A percentile compares a stretch with the other conserved stretches of the same genome.
These are phyloP conservation scores for Apotomis betuletana DNA, from an alignment of 2,888 invertebrate species.

Conservation along the genomic window DNA sequence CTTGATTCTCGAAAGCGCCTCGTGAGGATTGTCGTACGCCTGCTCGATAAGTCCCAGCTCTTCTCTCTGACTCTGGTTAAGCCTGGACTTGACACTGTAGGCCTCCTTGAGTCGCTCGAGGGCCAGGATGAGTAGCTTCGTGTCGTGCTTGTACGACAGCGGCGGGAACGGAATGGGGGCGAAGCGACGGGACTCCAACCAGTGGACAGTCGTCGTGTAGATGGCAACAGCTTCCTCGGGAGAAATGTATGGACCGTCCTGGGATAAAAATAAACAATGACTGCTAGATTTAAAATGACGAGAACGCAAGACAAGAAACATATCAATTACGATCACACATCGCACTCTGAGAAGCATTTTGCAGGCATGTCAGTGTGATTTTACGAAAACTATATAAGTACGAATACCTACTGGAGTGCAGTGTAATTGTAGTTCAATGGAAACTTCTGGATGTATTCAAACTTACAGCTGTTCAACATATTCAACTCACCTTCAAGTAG, in stretches of 20 bases:
- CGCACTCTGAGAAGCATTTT: too few species aligned
- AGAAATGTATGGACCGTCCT: slow-evolving; percentile 99
- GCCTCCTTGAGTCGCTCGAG: slow-evolving; percentile 98
- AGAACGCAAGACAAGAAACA: too few species aligned
- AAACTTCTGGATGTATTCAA: neutral
- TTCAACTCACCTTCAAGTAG: slow-evolving; percentile 91
- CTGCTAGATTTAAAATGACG: too few species aligned
- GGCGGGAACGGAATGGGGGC: slow-evolving; percentile 99
- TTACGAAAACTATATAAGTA: too few species aligned
- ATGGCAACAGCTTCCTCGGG: slow-evolving; percentile 99
- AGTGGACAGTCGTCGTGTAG: slow-evolving; percentile 99
- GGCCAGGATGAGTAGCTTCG: slow-evolving; percentile 98
- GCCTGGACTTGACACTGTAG: slow-evolving; percentile 97
- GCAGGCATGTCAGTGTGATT: too few species aligned
- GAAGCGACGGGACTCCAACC: slow-evolving; percentile 99
- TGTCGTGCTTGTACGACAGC: slow-evolving; percentile 99
- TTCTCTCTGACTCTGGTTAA: slow-evolving; percentile 99
- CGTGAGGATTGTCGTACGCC: slow-evolving; percentile 99
- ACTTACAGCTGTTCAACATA: neutral
- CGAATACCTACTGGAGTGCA: too few species aligned
- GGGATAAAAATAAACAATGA: slow-evolving; percentile 32
- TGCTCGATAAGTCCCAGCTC: slow-evolving; percentile 99
- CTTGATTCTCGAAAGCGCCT: slow-evolving; percentile 99
- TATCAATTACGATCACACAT: too few species aligned
- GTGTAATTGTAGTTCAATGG: too few species aligned